These are phyloP conservation scores for Micromussa lordhowensis DNA, from an alignment of 92 coral and sea anemone species.

Conservation along the genomic window DNA sequence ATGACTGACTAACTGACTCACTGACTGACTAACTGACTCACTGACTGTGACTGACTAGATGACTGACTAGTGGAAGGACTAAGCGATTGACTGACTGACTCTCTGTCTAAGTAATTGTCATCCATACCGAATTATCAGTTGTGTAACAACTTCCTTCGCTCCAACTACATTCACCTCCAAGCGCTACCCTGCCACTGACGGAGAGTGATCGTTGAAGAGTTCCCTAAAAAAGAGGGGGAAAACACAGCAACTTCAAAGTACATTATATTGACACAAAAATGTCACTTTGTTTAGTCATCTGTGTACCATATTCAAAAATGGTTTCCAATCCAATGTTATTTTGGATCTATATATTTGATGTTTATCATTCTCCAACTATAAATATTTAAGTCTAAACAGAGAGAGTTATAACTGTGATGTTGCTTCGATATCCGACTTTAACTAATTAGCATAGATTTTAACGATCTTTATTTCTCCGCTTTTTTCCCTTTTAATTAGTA, in stretches of 20 bases:
- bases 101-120: too few species aligned
- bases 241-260: background rate
- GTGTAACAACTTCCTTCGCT: slow-evolving; percentile 12
- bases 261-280: too few species aligned
- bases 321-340: too few species aligned
- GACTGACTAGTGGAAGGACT: background rate
- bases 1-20: background rate
- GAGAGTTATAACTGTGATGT: too few species aligned
- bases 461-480: too few species aligned
- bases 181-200: background rate
- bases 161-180: slow-evolving; percentile 54
- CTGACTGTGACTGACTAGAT: background rate
- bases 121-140: slow-evolving; percentile 7
- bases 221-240: slow-evolving; percentile 4
- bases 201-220: background rate
- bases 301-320: background rate
- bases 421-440: too few species aligned
- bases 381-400: too few species aligned
- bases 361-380: too few species aligned
- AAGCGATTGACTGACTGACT: background rate
- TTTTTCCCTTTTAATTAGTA: too few species aligned
- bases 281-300: background rate
- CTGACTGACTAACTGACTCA: background rate
- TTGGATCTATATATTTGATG: too few species aligned
- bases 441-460: too few species aligned